phyloP scores from a whole-genome alignment of 1,140 invertebrate species.

The Drosophila equinoxialis region DNA sequence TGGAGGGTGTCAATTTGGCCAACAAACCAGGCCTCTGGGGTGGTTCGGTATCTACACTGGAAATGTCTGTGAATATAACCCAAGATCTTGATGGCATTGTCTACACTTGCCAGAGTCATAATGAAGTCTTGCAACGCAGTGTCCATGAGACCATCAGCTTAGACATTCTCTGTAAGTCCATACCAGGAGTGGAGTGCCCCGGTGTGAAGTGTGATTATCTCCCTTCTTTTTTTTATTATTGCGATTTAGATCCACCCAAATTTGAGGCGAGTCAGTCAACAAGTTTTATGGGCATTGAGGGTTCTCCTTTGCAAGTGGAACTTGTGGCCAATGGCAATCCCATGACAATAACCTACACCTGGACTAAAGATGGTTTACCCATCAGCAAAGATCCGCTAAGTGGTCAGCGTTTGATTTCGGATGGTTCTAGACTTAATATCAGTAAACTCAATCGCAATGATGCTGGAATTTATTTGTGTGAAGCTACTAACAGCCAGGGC shows the following conservation, averaged over 20 bases:
- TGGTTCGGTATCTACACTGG: conserved; percentile 91
- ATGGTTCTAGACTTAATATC: conserved; percentile 92
- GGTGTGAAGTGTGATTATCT: background rate
- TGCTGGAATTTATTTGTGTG: conserved; percentile 93
- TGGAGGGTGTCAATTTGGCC: conserved; percentile 88
- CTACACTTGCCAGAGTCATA: conserved; percentile 96
- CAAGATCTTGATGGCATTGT: conserved; percentile 92
- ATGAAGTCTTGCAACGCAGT: conserved; percentile 90
- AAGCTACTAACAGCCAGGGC: conserved; percentile 95
- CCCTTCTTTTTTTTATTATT: background rate
- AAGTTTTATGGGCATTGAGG: conserved; percentile 90
- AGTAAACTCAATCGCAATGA: conserved; percentile 90
- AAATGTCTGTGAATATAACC: conserved; percentile 91
- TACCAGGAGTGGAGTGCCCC: background rate
- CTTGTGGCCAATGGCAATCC: conserved; percentile 94
- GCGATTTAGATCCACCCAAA: conserved; percentile 88
- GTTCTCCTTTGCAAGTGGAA: conserved; percentile 90
- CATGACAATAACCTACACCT: conserved; percentile 91
- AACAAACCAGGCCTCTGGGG: conserved; percentile 90
- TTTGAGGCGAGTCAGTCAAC: conserved; percentile 86
- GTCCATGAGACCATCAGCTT: conserved; percentile 94
- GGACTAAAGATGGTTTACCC: conserved; percentile 92
- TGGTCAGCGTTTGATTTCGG: conserved; percentile 87
- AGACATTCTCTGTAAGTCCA: conserved; percentile 94
- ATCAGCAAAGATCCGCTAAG: conserved; percentile 83